Base-by-base conservation (phyloP, 1,140 invertebrate genomes). In the Ips nitidus region DNA sequence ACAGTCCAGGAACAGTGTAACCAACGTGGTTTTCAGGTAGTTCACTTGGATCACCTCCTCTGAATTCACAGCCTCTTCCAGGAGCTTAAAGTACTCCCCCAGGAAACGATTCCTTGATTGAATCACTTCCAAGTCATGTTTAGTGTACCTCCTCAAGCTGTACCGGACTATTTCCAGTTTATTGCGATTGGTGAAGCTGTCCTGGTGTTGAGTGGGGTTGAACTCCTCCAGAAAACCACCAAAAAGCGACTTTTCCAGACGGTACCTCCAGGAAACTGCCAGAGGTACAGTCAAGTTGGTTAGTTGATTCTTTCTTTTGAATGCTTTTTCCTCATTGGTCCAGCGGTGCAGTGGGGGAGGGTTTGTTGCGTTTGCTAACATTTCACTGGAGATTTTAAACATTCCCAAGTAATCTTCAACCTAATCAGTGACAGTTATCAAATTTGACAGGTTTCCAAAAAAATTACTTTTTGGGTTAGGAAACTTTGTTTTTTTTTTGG, bases 161-260 rank as follows among this genome's bases (percentile, higher is more conserved):
- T 58, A 73, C n/a, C 74, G 68, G 5, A 73, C 53, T 57, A 78
- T 74, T 8, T 50, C 45, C 39, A 78, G 52, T 69, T 76, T 78
- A 43, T 73, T 74, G 4, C 69, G 58, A 47, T 78, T 78, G 39
- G 74, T 36, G 50, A 71, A 52, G 52, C 61, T 58, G 59, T 75
- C 56, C 59, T 78, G 75, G 39, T 61, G 5, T 56, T 76, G 70
- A 22, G 69, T 55, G 6, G 39, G 6, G 63, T 78, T 78, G 37
- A 74, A 62, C 38, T 63, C 47, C 37, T 75, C 38, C 41, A 78
- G 53, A 53, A 71, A 78, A 7, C 70, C 65, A n/a, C 76, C 75
- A 41, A 78, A 75, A 1, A 75, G 42, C 6, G 73, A 73, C 50
- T 73, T 53, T 6, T 67, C 66, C 36, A 78, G 61, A 57, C 66